Conservation (phyloP, 2,797 vertebrate genomes). For the Acanthopagrus latus region DNA sequence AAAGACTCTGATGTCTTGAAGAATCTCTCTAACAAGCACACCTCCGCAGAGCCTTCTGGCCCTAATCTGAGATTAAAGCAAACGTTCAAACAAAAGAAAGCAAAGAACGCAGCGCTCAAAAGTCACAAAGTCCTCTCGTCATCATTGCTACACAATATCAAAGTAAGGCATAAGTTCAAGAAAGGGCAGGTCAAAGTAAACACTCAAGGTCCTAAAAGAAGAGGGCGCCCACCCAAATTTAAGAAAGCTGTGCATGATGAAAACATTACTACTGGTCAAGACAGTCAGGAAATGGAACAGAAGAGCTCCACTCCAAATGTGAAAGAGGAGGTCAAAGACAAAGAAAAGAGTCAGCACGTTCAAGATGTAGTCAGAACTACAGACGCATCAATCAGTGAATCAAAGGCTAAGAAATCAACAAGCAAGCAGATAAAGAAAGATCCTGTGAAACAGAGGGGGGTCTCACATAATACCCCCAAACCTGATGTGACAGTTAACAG, state of each 20-base stretch:
- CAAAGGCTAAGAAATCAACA: not conserved
- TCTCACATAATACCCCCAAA: not conserved
- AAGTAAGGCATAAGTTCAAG: conserved; percentile 43
- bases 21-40: conserved; percentile 61
- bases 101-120: conserved; percentile 10
- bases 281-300: not conserved
- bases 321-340: not conserved
- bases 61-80: conserved; percentile 54
- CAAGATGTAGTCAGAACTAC: not conserved
- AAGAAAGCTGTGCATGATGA: conserved; percentile 36
- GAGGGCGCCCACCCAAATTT: conserved; percentile 50
- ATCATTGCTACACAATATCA: conserved; percentile 34
- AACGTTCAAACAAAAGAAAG: conserved; percentile 41
- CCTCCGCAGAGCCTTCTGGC: conserved; percentile 3
- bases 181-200: conserved; percentile 40
- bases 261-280: conserved; percentile 25
- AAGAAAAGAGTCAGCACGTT: not conserved
- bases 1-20: conserved; percentile 49
- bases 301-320: not conserved
- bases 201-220: conserved; percentile 31
- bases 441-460: not conserved
- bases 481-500: not conserved
- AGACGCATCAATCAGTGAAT: not conserved
- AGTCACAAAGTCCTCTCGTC: conserved; percentile 36
- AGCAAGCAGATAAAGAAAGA: conserved; percentile 12